Evolutionary conservation across 2,888 invertebrate genomes (phyloP), one percentile per base, ranked within the genome.

Genomic region (Drosophila subsilvestris): DNA sequence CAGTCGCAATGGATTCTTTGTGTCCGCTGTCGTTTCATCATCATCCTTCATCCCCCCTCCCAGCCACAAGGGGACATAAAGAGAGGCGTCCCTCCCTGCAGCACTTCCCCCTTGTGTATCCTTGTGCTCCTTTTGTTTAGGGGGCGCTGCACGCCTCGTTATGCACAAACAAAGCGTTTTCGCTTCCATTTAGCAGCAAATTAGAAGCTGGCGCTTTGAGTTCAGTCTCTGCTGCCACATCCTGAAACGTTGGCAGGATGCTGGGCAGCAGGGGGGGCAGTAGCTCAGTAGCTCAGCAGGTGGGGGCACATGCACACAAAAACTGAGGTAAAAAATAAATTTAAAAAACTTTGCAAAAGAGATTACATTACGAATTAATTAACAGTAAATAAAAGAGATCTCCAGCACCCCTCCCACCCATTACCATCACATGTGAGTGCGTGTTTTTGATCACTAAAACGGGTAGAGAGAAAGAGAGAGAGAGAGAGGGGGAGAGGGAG

Each of bases 161-260:
- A 87, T 84, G 88, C 88, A 85, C 82, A 85, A 85, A 83, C 87
- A 83, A 87, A 85, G 82, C 82, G 74, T 61, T 70, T 69, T 68
- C 85, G 63, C 85, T 83, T 79, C 82, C 85, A 83, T 87, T 83
- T 83, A 74, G 74, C 75, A 82, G 88, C 75, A 84, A 83, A 84
- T 84, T 84, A 87, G 76, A 77, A 75, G 66, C 61, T 49, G 69
- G n/a, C 65, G 65, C 66, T 66, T 66, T 66, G 67, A 66, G 66
- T 25, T 25, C 22, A 4, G 22, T 22, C 54, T 70, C 69, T n/a
- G n/a, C 72, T 71, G 72, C 72, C 72, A 44, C n/a, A n/a, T n/a
- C n/a, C n/a, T n/a, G n/a, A n/a, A n/a, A n/a, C 62, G 56, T 32
- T n/a, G 51, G 53, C 20, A 27, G 27, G 43, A 18, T 10, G 8